Conservation (phyloP, 2,888 invertebrate species). For the Pammene fasciana region DNA sequence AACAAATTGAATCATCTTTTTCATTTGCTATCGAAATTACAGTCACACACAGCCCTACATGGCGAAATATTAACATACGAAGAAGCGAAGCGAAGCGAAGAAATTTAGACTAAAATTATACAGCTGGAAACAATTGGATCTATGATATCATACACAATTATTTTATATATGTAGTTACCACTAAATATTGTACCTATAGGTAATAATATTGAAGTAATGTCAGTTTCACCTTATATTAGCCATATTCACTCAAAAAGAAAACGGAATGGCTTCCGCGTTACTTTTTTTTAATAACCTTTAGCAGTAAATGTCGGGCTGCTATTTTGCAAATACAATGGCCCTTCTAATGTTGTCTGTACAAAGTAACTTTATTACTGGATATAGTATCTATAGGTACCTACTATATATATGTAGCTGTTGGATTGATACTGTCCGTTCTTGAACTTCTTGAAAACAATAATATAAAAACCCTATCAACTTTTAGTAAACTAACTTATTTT, state of each 20-base stretch:
- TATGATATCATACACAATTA: slow-evolving; percentile 12
- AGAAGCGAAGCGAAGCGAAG: slow-evolving; percentile 48
- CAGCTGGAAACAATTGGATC: slow-evolving; percentile 10
- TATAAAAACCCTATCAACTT: no score
- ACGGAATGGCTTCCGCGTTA: not conserved
- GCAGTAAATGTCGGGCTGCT: slow-evolving; percentile 51
- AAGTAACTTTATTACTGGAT: not conserved
- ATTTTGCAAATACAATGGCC: slow-evolving; percentile 44
- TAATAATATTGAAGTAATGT: no score
- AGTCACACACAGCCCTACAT: slow-evolving; percentile 41
- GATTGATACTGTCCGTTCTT: not conserved
- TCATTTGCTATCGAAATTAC: slow-evolving; percentile 30
- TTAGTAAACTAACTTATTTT: not conserved
- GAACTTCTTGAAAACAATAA: no score
- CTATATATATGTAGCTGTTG: not conserved
- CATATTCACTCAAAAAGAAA: no score
- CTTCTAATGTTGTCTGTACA: slow-evolving; percentile 15
- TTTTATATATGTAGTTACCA: not conserved
- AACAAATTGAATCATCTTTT: slow-evolving; percentile 35
- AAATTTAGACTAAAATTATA: slow-evolving; percentile 44
- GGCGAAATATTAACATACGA: slow-evolving; percentile 51
- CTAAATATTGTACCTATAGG: no score
- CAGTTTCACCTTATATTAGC: no score
- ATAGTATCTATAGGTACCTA: no score
- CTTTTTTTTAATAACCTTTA: slow-evolving; percentile 47